Evolutionary conservation across 2,888 invertebrate species (phyloP).

Genomic region (Pollenia labialis): DNA sequence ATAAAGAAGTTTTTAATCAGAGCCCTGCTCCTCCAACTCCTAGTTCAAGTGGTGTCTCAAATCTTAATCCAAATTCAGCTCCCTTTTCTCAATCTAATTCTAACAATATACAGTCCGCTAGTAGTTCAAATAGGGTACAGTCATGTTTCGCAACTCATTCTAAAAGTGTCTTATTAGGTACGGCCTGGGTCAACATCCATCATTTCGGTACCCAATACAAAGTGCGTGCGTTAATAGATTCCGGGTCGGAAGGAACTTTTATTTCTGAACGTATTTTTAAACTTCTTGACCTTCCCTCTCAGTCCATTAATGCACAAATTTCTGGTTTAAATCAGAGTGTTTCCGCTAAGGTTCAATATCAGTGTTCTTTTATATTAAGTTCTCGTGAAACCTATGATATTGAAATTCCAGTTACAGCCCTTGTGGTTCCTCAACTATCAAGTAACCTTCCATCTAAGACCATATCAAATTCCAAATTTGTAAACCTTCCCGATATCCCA

Average conservation of each 20-base stretch:
- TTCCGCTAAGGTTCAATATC: slow-evolving; percentile 34
- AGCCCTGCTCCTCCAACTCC: neutral
- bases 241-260: slow-evolving; percentile 62
- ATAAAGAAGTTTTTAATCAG: no score
- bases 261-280: slow-evolving; percentile 53
- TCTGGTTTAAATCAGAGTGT: slow-evolving; percentile 35
- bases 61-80: slow-evolving; percentile 1
- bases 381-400: neutral
- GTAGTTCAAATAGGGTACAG: neutral
- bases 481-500: neutral
- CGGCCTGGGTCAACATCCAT: slow-evolving; percentile 47
- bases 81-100: neutral
- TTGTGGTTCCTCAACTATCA: slow-evolving; percentile 54
- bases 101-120: neutral
- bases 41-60: neutral
- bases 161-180: slow-evolving; percentile 43
- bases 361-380: slow-evolving; percentile 37
- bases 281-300: slow-evolving; percentile 51
- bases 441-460: slow-evolving; percentile 40
- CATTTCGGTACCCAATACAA: slow-evolving; percentile 31
- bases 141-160: slow-evolving; percentile 23
- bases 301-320: slow-evolving; percentile 27
- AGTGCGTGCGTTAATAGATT: slow-evolving; percentile 60
- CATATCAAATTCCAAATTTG: neutral
- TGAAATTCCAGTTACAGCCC: slow-evolving; percentile 33